Conservation (phyloP, 2,888 invertebrate species). For the Cataglyphis albicans region DNA sequence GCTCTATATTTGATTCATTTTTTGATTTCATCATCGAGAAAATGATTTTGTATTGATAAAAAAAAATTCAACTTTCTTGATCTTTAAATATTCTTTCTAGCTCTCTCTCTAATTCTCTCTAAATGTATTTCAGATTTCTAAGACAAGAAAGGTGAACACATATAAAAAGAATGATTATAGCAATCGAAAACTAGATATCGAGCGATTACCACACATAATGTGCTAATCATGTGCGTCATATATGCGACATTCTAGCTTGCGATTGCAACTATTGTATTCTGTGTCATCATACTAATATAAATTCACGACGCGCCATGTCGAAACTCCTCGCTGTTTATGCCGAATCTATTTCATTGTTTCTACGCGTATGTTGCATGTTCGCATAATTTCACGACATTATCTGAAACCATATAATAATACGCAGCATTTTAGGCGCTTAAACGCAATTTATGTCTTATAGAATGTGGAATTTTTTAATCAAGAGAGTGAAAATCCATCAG, state of each 20-base stretch:
- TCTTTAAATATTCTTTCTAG: background rate
- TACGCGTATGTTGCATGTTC: background rate
- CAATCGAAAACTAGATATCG: conserved; percentile 32
- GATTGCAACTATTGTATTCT: conserved; percentile 45
- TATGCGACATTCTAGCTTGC: conserved; percentile 38
- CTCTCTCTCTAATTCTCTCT: background rate
- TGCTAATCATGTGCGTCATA: conserved; percentile 43
- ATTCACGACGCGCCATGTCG: conserved; percentile 42
- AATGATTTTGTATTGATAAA: background rate
- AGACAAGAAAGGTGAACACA: conserved; percentile 15
- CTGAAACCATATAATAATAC: background rate
- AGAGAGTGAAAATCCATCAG: background rate
- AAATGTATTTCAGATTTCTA: background rate
- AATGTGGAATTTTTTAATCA: background rate
- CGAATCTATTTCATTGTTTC: conserved; percentile 42
- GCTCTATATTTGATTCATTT: background rate
- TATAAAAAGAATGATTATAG: conserved; percentile 29
- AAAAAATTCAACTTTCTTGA: background rate
- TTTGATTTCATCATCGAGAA: background rate
- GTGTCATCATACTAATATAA: conserved; percentile 47
- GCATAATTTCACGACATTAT: background rate
- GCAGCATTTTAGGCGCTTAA: background rate
- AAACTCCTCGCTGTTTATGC: conserved; percentile 23
- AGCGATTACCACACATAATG: conserved; percentile 44
- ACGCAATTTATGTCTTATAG: background rate